Conservation (phyloP, 2,888 invertebrate genomes). For the Cryptocephalus primarius region DNA sequence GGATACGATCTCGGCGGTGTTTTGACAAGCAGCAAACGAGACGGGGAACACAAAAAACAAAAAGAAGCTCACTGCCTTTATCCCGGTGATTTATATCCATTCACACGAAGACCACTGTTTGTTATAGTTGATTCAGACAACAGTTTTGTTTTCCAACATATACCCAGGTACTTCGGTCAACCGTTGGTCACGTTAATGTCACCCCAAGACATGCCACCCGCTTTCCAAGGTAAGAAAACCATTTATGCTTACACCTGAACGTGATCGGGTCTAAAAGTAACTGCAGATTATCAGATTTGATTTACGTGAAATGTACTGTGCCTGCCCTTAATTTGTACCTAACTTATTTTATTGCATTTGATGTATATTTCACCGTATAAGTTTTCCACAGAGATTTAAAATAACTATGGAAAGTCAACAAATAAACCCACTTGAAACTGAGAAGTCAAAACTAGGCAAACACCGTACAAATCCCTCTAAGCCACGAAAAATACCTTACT, state of each 20-base stretch:
- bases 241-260: background rate
- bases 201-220: constrained; percentile 78
- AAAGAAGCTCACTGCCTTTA: constrained; percentile 74
- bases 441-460: no score
- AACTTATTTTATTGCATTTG: no score
- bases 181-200: constrained; percentile 90
- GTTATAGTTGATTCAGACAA: constrained; percentile 93
- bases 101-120: constrained; percentile 85
- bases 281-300: no score
- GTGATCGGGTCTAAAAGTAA: no score
- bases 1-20: constrained; percentile 90
- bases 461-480: no score
- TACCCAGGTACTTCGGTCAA: constrained; percentile 84
- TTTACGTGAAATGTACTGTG: no score
- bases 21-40: constrained; percentile 76
- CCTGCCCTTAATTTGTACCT: no score
- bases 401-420: no score
- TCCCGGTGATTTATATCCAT: constrained; percentile 88
- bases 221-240: constrained; percentile 60
- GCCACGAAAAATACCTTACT: no score
- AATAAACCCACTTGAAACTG: no score
- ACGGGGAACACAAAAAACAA: constrained; percentile 45
- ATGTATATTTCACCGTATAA: no score
- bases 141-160: constrained; percentile 83
- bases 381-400: no score